phyloP scores from a whole-genome alignment of 2,888 invertebrate genomes.

The Amphipyra berbera region DNA sequence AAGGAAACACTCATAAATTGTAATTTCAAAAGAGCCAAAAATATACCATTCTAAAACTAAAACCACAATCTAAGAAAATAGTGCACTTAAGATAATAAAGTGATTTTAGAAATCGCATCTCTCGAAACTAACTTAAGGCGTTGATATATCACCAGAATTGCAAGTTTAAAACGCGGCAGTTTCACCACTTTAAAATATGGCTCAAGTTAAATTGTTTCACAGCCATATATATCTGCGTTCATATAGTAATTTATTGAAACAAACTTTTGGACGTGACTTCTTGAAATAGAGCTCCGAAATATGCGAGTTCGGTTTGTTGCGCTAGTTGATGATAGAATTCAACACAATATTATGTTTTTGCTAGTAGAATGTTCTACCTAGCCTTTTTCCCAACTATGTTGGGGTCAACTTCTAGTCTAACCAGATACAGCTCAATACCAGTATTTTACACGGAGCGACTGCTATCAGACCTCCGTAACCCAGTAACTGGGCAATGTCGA shows the following conservation, averaged over 20 bases:
- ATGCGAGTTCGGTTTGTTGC: not conserved
- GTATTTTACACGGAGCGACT: too few relatives aligned
- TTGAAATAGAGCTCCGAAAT: slow-evolving; percentile 24
- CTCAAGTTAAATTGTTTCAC: slow-evolving; percentile 64
- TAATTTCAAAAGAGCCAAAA: not conserved
- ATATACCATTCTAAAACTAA: not conserved
- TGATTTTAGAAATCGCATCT: slow-evolving; percentile 13
- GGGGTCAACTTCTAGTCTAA: too few relatives aligned
- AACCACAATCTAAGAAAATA: slow-evolving; percentile 1
- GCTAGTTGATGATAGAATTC: not conserved
- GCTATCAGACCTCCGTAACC: too few relatives aligned
- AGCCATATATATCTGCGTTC: slow-evolving; percentile 40
- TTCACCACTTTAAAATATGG: slow-evolving; percentile 56
- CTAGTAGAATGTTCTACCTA: too few relatives aligned
- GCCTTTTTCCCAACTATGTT: too few relatives aligned
- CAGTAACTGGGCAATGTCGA: too few relatives aligned
- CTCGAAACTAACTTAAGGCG: slow-evolving; percentile 25
- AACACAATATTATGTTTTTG: not conserved
- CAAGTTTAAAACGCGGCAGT: slow-evolving; percentile 51
- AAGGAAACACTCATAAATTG: not conserved
- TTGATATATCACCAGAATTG: slow-evolving; percentile 43
- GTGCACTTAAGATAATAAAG: slow-evolving; percentile 27
- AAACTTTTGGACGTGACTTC: slow-evolving; percentile 50
- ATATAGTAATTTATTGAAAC: slow-evolving; percentile 51
- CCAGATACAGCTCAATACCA: too few relatives aligned